Evolutionary conservation across 1,140 invertebrate genomes (phyloP).

Genomic region (Drosophila novamexicana): DNA sequence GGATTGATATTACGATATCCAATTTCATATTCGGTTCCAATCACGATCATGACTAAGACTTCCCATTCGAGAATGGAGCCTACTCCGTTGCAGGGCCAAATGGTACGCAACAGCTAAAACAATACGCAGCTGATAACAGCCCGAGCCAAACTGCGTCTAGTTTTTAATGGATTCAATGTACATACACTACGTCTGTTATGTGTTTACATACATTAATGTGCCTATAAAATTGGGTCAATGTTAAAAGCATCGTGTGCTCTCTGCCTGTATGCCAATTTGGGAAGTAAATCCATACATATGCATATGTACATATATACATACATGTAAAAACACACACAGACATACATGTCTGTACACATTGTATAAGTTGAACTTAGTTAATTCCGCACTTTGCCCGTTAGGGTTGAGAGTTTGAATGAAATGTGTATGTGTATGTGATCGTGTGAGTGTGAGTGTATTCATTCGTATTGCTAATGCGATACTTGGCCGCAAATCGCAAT

Average conservation of each 20-base stretch:
- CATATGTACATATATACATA: neutral
- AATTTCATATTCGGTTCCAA: neutral
- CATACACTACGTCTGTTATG: neutral
- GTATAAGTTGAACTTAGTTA: neutral
- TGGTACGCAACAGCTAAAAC: constrained; percentile 3
- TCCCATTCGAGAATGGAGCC: no score
- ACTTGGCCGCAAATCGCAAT: constrained; percentile 31
- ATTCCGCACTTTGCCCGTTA: constrained; percentile 8
- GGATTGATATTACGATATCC: neutral
- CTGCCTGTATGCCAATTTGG: neutral
- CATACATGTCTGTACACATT: neutral
- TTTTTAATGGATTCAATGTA: neutral
- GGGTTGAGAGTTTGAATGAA: constrained; percentile 14
- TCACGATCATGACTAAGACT: no score
- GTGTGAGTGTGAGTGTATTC: constrained; percentile 9
- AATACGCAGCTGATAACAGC: constrained; percentile 1
- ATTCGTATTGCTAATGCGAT: constrained; percentile 23
- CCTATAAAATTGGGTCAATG: constrained; percentile 27
- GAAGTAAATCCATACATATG: neutral
- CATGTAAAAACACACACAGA: no score
- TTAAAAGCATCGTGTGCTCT: constrained; percentile 4
- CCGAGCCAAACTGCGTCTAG: neutral
- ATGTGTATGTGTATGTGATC: constrained; percentile 14
- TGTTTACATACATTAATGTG: neutral
- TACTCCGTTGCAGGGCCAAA: neutral